Evolutionary conservation across 2,113 vertebrate genomes (phyloP), one percentile per base, ranked within the genome.

Genomic region (Hyperopisus bebe): DNA sequence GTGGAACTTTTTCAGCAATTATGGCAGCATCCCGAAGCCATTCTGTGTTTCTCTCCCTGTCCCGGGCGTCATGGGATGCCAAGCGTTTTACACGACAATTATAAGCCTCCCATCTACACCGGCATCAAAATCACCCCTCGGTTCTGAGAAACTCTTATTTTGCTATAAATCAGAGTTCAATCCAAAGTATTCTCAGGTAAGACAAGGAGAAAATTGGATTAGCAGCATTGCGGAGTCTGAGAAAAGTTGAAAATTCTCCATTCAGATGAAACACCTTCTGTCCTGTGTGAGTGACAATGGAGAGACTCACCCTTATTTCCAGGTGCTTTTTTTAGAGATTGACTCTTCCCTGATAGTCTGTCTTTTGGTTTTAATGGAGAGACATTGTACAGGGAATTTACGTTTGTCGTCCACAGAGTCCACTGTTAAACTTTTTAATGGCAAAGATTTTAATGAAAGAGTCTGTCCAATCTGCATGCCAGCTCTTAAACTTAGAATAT

Each of bases 201-300:
- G 70, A 77, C 70, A 77, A 39, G 70, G 31, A 17, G 70, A 39
- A 77, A 77, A 77, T 77, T 77, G 70, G 70, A 77, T 77, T 77
- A 77, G 27, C 70, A 15, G 31, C 35, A 77, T 39, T 10, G 31
- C 39, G 70, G 15, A 39, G 11, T 11, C 66, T 74, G 95, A 95
- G 95, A 94, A 35, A 74, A 74, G 66, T 24, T 74, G 27, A 74
- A 15, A 5, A 35, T 77, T 17, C 70, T 77, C 27, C 70, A 2
- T 77, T 77, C 27, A 77, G 5, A 77, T 77, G 70, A 77, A 31
- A 77, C 70, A 35, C 31, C 70, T 2, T 77, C 70, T 31, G 5
- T 77, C 70, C 31, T 17, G 35, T 77, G 31, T 77, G 31, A 77
- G 27, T 17, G 70, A 39, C 13, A 15, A 9, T 35, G 70, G 27